Evolutionary conservation across 2,113 vertebrate species (phyloP).

Genomic region (Sterna hirundo): DNA sequence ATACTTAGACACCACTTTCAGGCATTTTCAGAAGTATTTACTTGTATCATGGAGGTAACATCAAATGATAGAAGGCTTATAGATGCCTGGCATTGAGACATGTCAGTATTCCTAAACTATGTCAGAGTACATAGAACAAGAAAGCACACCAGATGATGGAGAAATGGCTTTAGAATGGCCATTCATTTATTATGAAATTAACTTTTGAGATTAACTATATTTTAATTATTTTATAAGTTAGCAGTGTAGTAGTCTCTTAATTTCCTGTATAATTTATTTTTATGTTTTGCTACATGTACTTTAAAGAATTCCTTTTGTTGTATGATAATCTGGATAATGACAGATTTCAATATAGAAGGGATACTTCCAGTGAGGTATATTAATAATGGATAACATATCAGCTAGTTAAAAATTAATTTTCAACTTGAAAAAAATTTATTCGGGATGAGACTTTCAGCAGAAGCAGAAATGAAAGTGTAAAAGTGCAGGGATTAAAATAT

Average conservation of each 20-base stretch:
- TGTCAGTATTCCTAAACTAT: not conserved
- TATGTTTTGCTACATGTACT: not conserved
- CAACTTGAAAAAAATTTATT: not conserved
- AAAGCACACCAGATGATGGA: not conserved
- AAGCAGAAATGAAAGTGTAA: not conserved
- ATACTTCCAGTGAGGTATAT: not conserved
- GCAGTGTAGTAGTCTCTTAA: not conserved
- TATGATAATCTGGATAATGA: not conserved
- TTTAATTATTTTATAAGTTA: not conserved
- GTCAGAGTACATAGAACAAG: not conserved
- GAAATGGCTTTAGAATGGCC: not conserved
- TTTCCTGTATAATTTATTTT: not conserved
- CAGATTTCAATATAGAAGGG: not conserved
- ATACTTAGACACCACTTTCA: not conserved
- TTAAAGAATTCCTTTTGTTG: not conserved
- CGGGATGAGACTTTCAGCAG: not conserved
- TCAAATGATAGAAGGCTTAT: not conserved
- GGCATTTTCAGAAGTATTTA: not conserved
- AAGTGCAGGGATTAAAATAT: not conserved
- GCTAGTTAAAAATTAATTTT: not conserved
- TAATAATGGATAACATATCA: not conserved
- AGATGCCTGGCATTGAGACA: not conserved
- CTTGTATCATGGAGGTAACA: not conserved
- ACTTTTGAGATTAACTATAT: not conserved
- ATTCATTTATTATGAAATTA: not conserved